A percentile compares a stretch with the other conserved stretches of the same genome.
Conservation (phyloP, 2,888 invertebrate species). For the Leptothorax acervorum region DNA sequence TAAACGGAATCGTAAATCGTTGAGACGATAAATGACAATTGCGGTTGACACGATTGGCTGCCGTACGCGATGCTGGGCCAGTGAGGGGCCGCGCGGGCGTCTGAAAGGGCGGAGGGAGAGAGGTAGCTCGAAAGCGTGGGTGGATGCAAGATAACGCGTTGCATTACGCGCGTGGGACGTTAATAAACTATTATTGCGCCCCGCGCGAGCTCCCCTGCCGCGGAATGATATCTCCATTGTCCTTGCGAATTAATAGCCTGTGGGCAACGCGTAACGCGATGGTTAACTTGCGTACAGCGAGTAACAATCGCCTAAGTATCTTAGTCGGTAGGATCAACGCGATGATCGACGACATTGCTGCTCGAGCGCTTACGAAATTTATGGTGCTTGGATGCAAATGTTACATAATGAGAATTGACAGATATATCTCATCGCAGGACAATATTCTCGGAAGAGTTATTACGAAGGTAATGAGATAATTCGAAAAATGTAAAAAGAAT, state of each 20-base stretch:
- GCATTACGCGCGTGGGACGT: constrained; percentile 78
- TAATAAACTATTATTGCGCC: constrained; percentile 81
- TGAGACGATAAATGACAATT: constrained; percentile 84
- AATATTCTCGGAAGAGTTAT: constrained; percentile 10
- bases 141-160: constrained; percentile 78
- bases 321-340: constrained; percentile 22
- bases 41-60: constrained; percentile 79
- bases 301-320: constrained; percentile 30
- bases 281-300: constrained; percentile 33
- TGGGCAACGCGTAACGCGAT: constrained; percentile 37
- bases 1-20: constrained; percentile 83
- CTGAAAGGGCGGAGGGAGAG: constrained; percentile 12
- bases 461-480: background rate
- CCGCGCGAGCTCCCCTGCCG: constrained; percentile 70
- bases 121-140: constrained; percentile 78
- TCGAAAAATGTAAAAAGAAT: background rate
- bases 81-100: background rate
- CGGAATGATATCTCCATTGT: constrained; percentile 82
- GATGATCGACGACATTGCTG: constrained; percentile 53
- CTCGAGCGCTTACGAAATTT: constrained; percentile 10
- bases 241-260: constrained; percentile 79
- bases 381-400: background rate
- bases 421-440: background rate
- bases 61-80: constrained; percentile 57
- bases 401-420: constrained; percentile 28